Conservation (phyloP, 2,888 invertebrate genomes). For the Coronaproctus castanopsis region DNA sequence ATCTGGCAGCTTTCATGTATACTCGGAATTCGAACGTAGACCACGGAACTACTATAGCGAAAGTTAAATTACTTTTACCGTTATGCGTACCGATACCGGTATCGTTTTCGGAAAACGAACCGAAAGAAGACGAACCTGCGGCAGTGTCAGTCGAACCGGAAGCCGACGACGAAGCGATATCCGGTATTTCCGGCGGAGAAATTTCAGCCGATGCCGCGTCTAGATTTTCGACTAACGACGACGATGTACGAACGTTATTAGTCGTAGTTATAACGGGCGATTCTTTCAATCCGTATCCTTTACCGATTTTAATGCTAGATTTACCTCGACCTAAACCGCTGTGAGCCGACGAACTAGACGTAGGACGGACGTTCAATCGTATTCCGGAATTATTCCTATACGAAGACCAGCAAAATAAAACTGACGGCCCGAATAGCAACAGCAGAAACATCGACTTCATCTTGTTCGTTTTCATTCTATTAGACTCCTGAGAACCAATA, state of each 20-base stretch:
- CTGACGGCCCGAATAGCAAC: too few species aligned
- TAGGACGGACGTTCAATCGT: conserved; percentile 12
- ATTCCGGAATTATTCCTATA: conserved; percentile 13
- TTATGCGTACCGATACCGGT: conserved; percentile 15
- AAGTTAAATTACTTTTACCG: conserved; percentile 37
- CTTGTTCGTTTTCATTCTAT: too few species aligned
- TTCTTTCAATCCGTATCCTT: conserved; percentile 13
- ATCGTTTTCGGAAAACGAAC: conserved; percentile 5
- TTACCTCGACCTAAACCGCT: conserved; percentile 11
- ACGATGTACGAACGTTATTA: background rate
- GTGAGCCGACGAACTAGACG: background rate
- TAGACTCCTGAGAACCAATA: too few species aligned
- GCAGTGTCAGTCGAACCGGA: background rate
- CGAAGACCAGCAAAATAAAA: conserved; percentile 12
- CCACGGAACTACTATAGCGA: conserved; percentile 56
- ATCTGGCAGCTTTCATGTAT: conserved; percentile 45
- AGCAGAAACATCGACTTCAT: too few species aligned
- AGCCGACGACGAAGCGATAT: background rate
- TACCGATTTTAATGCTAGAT: conserved; percentile 14
- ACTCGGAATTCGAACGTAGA: conserved; percentile 52
- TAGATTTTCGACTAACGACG: conserved; percentile 4
- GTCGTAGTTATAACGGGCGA: conserved; percentile 11
- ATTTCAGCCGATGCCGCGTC: background rate
- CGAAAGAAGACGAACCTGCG: conserved; percentile 5
- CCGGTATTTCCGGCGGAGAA: background rate